Conservation (phyloP, 2,797 vertebrate genomes). For the Myotis planiceps region DNA sequence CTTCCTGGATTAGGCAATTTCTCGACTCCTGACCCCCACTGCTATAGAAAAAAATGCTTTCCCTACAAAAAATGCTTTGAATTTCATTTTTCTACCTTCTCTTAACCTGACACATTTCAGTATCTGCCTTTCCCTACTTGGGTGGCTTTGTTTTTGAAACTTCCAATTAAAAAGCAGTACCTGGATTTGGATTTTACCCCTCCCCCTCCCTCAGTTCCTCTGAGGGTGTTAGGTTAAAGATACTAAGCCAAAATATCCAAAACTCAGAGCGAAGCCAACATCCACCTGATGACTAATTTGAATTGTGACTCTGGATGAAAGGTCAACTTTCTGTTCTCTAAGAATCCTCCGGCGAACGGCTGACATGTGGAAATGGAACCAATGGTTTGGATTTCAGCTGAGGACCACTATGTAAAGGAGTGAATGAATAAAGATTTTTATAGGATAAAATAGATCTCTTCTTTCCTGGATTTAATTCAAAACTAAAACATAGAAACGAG, state of each 20-base stretch:
- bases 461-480: constrained; percentile 38
- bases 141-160: background rate
- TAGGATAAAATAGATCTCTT: background rate
- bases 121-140: background rate
- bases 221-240: background rate
- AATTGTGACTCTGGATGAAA: background rate
- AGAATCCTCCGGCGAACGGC: background rate
- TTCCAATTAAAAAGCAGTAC: background rate
- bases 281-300: background rate
- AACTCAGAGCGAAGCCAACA: constrained; percentile 18
- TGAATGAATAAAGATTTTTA: constrained; percentile 3
- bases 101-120: background rate
- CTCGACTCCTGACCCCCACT: background rate
- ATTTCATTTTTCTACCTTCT: background rate
- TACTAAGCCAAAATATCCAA: background rate
- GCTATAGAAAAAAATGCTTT: background rate
- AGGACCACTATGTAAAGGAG: background rate
- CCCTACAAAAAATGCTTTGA: background rate
- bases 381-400: background rate
- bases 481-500: background rate
- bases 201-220: background rate
- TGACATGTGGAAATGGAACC: background rate
- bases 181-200: background rate
- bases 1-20: background rate
- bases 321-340: background rate